A percentile compares a stretch with the other conserved stretches of the same genome.
These are phyloP conservation scores for Bombus waltoni DNA, from an alignment of 1,140 invertebrate species.

Conservation along the genomic window DNA sequence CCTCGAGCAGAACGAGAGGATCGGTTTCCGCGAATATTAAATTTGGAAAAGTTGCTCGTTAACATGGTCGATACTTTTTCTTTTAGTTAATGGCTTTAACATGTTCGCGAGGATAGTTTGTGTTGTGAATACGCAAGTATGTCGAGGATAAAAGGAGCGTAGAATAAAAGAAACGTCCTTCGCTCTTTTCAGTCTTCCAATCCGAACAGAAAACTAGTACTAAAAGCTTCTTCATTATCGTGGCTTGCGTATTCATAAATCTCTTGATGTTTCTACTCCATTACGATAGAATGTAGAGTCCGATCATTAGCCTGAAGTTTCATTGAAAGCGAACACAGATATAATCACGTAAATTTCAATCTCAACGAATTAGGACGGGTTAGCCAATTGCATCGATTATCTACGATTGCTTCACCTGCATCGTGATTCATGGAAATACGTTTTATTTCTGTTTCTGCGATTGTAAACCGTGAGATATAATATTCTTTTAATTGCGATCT, in stretches of 20 bases:
- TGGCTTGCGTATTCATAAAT: slow-evolving; percentile 13
- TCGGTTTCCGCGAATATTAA: no score
- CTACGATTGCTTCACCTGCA: background rate
- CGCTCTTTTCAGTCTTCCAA: slow-evolving; percentile 7
- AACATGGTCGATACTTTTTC: background rate
- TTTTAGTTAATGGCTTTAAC: background rate
- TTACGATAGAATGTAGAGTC: background rate
- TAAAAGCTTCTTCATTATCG: slow-evolving; percentile 24
- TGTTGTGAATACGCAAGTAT: slow-evolving; percentile 1
- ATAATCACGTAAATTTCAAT: background rate
- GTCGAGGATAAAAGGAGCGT: background rate
- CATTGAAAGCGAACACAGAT: background rate
- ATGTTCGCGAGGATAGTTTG: background rate
- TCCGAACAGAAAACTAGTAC: background rate
- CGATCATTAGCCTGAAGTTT: slow-evolving; percentile 10
- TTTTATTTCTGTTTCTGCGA: no score
- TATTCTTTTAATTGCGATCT: no score
- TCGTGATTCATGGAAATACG: no score
- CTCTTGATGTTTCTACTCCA: background rate
- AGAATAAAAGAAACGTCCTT: slow-evolving; percentile 1
- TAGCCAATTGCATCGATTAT: background rate
- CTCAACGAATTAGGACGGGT: background rate
- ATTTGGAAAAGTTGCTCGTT: no score
- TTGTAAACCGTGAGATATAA: no score
- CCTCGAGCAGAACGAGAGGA: no score